Evolutionary conservation across 2,113 vertebrate genomes (phyloP).

Genomic region (Dascyllus trimaculatus): DNA sequence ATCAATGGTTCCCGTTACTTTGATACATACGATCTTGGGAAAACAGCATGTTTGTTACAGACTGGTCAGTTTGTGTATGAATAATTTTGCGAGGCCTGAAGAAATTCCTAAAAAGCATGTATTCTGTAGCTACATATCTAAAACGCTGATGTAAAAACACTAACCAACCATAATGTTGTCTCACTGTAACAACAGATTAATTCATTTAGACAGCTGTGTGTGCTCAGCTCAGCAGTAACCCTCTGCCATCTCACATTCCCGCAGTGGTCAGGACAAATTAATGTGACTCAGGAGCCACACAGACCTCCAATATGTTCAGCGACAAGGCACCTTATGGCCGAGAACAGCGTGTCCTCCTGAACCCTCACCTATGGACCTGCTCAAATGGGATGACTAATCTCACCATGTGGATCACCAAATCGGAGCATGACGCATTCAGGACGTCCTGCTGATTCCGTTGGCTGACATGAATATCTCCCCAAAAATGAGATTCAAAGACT

Average conservation of each 20-base stretch:
- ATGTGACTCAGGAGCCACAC: slow-evolving; percentile 6
- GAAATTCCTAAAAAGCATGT: no score
- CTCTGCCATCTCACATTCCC: not conserved
- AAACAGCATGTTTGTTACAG: no score
- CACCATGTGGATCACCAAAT: not conserved
- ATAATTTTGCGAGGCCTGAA: no score
- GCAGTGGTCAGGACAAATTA: not conserved
- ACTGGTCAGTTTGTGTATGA: no score
- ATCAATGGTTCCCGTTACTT: no score
- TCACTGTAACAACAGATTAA: not conserved
- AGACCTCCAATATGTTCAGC: slow-evolving; percentile 3
- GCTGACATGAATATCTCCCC: not conserved
- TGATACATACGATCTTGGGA: no score
- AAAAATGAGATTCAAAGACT: not conserved
- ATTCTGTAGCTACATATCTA: no score
- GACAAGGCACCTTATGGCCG: not conserved
- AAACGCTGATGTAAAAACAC: not conserved
- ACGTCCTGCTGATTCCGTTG: not conserved
- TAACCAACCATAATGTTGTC: no score
- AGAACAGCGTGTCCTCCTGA: slow-evolving; percentile 20
- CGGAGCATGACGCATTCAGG: not conserved
- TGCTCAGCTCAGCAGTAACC: not conserved
- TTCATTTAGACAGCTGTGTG: not conserved
- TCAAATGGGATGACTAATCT: slow-evolving; percentile 6
- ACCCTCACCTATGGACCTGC: slow-evolving; percentile 5